Base-by-base conservation (phyloP, 1,140 invertebrate genomes). In the Heliconius nattereri region DNA sequence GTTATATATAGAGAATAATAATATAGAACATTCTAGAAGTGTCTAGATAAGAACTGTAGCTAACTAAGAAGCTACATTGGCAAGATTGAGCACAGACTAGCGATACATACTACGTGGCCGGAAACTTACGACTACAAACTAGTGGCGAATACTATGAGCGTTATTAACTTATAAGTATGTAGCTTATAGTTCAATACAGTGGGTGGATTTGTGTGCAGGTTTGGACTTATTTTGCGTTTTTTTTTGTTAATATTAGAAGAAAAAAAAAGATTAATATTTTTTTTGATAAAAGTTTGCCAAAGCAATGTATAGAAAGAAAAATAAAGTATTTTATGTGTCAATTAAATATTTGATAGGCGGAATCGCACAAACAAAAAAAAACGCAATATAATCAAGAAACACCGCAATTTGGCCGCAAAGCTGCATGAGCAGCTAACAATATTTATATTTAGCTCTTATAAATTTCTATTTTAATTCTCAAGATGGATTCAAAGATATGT, bases 91-190 rank as follows among this genome's bases (percentile, higher is more conserved):
- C 86, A 87, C 76, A 75, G 77, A 85, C 78, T 90, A 85, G 85
- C 84, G 79, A 84, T 82, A 83, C 79, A 82, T 76, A 83, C 77
- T 82, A 88, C 78, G 83, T 91, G 87, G 88, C 88, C 88, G 84
- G 83, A 85, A 84, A 91, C 86, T 87, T 91, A 90, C 86, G 5
- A 66, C 60, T 66, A 84, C 78, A 23, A 57, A 57, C 91, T 91
- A 90, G 82, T 91, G 90, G 89, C 90, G 86, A 88, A 84, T 88
- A 73, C 75, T 83, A 83, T 87, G 85, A 91, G 89, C 86, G 82
- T 83, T 83, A 73, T 66, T 71, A 71, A 49, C 74, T 76, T 78
- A 45, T 45, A 23, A 66, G 73, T 78, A 73, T 54, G 60, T 66
- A 66, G 60, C 60, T 78, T 78, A 78, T 60, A 73, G 40, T 75